phyloP scores from a whole-genome alignment of 1,140 invertebrate species.

The Aphelenchoides fujianensis region DNA sequence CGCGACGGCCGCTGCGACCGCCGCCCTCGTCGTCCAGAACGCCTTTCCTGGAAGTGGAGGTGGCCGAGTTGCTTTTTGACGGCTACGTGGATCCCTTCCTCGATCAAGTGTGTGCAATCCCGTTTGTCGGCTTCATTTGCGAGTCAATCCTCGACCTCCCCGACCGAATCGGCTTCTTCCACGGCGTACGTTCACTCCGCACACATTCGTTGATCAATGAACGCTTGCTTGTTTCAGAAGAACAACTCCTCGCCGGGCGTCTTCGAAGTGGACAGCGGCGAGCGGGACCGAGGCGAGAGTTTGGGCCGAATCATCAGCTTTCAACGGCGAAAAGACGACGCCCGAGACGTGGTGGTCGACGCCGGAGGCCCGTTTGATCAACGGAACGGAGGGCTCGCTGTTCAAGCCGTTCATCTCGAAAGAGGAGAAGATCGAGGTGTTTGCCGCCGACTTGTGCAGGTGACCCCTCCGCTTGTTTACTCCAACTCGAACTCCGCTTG shows the following conservation, averaged over 20 bases:
- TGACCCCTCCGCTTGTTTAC: constrained; percentile 25
- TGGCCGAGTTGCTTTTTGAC: constrained; percentile 58
- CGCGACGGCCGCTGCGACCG: constrained; percentile 49
- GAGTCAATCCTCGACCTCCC: constrained; percentile 58
- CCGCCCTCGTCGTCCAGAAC: constrained; percentile 58
- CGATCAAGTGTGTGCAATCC: constrained; percentile 51
- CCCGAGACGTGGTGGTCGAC: constrained; percentile 54
- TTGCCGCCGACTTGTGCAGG: constrained; percentile 58
- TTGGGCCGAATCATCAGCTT: constrained; percentile 53
- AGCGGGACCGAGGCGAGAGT: constrained; percentile 38
- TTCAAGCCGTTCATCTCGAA: constrained; percentile 56
- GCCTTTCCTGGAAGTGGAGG: constrained; percentile 61
- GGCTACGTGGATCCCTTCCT: constrained; percentile 60
- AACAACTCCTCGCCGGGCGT: constrained; percentile 49
- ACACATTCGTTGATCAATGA: constrained; percentile 16
- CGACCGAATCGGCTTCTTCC: constrained; percentile 60
- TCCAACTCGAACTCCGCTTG: neutral
- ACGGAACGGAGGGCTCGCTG: constrained; percentile 58
- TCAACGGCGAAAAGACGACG: constrained; percentile 35
- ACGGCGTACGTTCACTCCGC: constrained; percentile 34
- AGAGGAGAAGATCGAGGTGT: constrained; percentile 50
- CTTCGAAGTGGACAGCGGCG: constrained; percentile 51
- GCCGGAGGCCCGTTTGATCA: constrained; percentile 44
- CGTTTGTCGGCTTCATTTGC: constrained; percentile 60
- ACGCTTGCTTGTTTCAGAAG: constrained; percentile 42